phyloP scores from a whole-genome alignment of 2,888 invertebrate species.

The Callyntrura sp. region DNA sequence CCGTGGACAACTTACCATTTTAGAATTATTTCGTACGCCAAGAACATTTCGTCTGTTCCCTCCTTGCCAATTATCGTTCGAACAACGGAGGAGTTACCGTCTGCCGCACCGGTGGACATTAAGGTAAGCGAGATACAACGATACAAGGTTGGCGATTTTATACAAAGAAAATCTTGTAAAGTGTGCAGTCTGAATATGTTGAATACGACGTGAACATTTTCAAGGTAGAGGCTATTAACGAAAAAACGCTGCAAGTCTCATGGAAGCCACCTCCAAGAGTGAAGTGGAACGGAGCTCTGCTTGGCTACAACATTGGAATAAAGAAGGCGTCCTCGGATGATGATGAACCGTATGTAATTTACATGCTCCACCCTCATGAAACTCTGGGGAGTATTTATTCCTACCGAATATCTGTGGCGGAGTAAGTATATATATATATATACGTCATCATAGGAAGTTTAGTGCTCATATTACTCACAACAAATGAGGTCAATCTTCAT shows the following conservation, averaged over 20 bases:
- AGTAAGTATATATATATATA: constrained; percentile 67
- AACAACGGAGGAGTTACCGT: constrained; percentile 75
- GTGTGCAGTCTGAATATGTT: not conserved
- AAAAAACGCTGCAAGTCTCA: constrained; percentile 67
- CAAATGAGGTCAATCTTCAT: no score
- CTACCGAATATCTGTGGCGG: constrained; percentile 64
- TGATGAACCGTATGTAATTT: constrained; percentile 68
- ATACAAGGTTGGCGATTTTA: not conserved
- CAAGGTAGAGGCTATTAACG: constrained; percentile 64
- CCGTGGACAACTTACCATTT: constrained; percentile 79
- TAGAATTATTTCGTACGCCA: constrained; percentile 67
- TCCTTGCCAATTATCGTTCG: constrained; percentile 69
- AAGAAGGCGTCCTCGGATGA: constrained; percentile 65
- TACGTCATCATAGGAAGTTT: not conserved
- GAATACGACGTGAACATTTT: not conserved
- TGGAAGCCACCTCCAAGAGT: constrained; percentile 78
- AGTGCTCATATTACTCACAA: not conserved
- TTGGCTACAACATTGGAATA: constrained; percentile 78
- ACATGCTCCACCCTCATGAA: constrained; percentile 65
- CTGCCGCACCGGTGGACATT: constrained; percentile 66
- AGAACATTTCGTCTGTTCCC: constrained; percentile 62
- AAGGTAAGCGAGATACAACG: constrained; percentile 50
- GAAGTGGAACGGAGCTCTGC: constrained; percentile 77
- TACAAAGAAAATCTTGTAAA: not conserved
- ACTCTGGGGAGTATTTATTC: constrained; percentile 63